A percentile compares a stretch with the other conserved stretches of the same genome.
phyloP scores from a whole-genome alignment of 1,140 invertebrate species.

The Polypedilum vanderplanki region DNA sequence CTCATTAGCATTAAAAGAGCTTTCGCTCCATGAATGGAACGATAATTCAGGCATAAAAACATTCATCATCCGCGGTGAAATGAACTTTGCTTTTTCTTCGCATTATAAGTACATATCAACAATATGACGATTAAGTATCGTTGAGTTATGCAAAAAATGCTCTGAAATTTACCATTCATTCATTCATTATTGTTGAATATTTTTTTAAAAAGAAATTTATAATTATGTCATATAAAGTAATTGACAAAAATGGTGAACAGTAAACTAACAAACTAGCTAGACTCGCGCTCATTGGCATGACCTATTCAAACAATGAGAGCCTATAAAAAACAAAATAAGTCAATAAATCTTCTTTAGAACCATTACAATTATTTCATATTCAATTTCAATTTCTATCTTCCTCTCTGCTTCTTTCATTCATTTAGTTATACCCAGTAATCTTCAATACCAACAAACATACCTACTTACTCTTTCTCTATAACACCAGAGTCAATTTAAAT shows the following conservation, averaged over 20 bases:
- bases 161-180: not conserved
- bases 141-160: conserved; percentile 18
- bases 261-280: not conserved
- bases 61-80: conserved; percentile 8
- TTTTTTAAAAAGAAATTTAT: not conserved
- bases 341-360: conserved; percentile 1
- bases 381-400: not conserved
- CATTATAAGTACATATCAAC: not conserved
- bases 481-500: conserved; percentile 4
- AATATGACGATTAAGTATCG: conserved; percentile 2
- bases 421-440: not conserved
- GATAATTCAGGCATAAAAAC: conserved; percentile 10
- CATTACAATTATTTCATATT: conserved; percentile 20
- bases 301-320: not conserved
- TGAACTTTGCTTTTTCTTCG: not conserved
- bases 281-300: not conserved
- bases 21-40: conserved; percentile 16
- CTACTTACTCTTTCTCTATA: not conserved
- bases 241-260: not conserved
- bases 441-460: not conserved
- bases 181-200: not conserved
- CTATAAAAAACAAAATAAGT: conserved; percentile 6
- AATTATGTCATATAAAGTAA: not conserved
- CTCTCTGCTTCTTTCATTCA: not conserved
- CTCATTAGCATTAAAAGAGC: conserved; percentile 17